Evolutionary conservation across 1,140 invertebrate species (phyloP), one percentile per base, ranked within the genome.

Genomic region (Atta cephalotes): DNA sequence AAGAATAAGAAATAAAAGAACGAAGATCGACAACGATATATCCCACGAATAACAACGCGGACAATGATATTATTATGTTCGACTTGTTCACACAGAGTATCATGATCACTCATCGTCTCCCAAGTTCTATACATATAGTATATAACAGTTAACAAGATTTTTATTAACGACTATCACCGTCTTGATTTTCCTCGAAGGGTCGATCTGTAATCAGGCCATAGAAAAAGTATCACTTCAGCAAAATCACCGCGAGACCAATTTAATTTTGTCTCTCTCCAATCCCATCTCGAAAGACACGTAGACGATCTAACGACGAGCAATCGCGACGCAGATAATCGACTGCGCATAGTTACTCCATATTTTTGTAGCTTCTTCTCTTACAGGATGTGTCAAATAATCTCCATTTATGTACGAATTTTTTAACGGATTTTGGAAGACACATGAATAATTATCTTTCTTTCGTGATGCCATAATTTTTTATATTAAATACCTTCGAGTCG

Each of bases 221-320:
- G 21, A 18, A 56, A 66, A 66, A 71, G n/a, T 25, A 28, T 21
- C n/a, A 16, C 7, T 70, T 58, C 10, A 31, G 63, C 49, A 71
- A 58, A 25, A 70, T 58, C 7, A 71, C 2, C 12, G 28, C 63
- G 21, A 63, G 28, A 18, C 6, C 66, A 45, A 81, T 81, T 81
- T 81, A 81, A 81, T 71, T 81, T 62, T 71, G 35, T 71, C 79
- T 71, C 66, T 60, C 66, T 71, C 51, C 51, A 71, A 71, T 81
- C 66, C 45, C 21, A 71, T 81, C 79, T 60, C 21, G 35, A 71
- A 56, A 18, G 62, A 66, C 28, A 35, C 16, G 35, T 71, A 71
- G 71, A 71, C 66, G 51, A 53, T 45, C 31, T 45, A 51, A 70
- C 31, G 78, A 68, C 21, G 49, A 80, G 49, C 63, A 70, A 70